A percentile compares a stretch with the other conserved stretches of the same genome.
Evolutionary conservation across 2,113 vertebrate genomes (phyloP).

Genomic region (Ammospiza nelsoni): DNA sequence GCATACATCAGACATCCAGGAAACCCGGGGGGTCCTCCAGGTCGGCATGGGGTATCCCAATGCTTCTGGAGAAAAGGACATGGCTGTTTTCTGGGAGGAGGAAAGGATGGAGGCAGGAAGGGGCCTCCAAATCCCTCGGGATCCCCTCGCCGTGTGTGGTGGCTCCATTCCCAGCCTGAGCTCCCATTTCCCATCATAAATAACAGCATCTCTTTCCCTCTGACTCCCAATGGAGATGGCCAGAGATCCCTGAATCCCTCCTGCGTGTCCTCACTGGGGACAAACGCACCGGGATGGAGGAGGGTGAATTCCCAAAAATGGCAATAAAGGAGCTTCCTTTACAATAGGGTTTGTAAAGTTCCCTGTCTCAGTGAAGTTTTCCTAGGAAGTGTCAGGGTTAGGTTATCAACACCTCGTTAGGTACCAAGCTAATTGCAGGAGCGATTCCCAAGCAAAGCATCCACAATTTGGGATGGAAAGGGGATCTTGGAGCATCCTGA

Average conservation of each 20-base stretch:
- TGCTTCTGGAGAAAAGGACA: background rate
- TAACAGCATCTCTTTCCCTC: background rate
- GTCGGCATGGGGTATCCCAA: rapidly evolving
- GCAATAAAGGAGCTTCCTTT: background rate
- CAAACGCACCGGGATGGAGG: background rate
- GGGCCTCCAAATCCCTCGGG: background rate
- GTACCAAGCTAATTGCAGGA: background rate
- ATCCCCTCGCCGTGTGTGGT: background rate
- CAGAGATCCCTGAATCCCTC: background rate
- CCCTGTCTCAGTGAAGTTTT: background rate
- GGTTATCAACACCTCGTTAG: background rate
- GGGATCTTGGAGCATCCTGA: background rate
- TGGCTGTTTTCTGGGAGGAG: background rate
- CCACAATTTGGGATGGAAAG: background rate
- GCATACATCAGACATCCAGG: rapidly evolving
- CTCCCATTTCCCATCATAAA: background rate
- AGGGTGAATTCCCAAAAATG: background rate
- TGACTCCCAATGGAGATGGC: rapidly evolving
- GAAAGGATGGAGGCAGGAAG: background rate
- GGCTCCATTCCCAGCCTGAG: background rate
- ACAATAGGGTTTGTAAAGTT: rapidly evolving
- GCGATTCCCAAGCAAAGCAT: background rate
- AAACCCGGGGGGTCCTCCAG: background rate
- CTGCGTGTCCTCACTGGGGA: background rate
- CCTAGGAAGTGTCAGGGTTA: background rate